These are phyloP conservation scores for Ophion costatus DNA, from an alignment of 2,888 invertebrate genomes.

Conservation along the genomic window DNA sequence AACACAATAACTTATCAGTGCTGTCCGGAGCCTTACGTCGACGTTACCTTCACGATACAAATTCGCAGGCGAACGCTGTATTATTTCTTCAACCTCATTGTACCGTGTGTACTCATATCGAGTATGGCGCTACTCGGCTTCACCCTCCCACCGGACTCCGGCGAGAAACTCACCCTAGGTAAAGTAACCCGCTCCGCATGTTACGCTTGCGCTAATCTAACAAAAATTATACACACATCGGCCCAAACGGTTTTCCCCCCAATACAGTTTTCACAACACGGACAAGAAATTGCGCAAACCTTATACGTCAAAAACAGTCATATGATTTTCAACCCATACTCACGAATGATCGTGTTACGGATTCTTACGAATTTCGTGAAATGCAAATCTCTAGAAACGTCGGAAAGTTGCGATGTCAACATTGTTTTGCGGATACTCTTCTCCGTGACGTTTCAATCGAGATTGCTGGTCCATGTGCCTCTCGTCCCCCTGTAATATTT, in stretches of 20 bases:
- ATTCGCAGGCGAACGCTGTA: conserved; percentile 98
- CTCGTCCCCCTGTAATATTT: conserved; percentile 6
- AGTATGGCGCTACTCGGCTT: conserved; percentile 99
- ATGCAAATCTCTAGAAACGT: not conserved
- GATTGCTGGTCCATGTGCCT: conserved; percentile 23
- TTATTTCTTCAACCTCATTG: conserved; percentile 99
- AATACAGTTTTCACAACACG: conserved; percentile 15
- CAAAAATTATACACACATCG: conserved; percentile 68
- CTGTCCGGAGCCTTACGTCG: conserved; percentile 97
- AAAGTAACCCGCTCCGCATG: conserved; percentile 81
- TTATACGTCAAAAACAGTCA: no score
- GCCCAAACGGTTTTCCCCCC: conserved; percentile 10
- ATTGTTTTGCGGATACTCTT: conserved; percentile 14
- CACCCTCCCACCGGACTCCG: conserved; percentile 98
- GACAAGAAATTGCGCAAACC: conserved; percentile 20
- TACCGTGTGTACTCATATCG: conserved; percentile 99
- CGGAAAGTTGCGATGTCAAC: not conserved
- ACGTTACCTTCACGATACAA: conserved; percentile 98
- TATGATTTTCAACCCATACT: no score
- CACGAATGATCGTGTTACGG: no score
- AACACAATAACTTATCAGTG: conserved; percentile 96
- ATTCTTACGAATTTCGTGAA: not conserved
- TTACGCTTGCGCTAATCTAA: conserved; percentile 52
- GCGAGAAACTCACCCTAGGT: conserved; percentile 98
- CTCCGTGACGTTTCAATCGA: conserved; percentile 20